These are phyloP conservation scores for Trichomycterus rosablanca DNA, from an alignment of 2,113 vertebrate species.

Conservation along the genomic window DNA sequence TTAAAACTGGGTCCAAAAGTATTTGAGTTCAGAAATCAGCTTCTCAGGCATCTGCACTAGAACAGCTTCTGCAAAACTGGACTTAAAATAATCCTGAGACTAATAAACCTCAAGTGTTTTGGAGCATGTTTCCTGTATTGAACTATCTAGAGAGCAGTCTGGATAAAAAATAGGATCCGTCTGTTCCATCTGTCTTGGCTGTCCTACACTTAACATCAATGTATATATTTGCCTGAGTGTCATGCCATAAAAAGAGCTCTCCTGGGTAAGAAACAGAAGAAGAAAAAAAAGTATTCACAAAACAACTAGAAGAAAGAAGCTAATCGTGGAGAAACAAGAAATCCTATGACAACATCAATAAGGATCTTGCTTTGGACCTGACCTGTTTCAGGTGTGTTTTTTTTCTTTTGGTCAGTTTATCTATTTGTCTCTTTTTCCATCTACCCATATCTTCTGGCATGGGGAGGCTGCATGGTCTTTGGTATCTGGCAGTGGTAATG, in stretches of 20 bases:
- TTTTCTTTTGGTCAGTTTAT: too few species aligned
- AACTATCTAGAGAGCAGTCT: conserved; percentile 49
- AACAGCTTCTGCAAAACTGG: conserved; percentile 36
- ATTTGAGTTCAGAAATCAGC: conserved; percentile 48
- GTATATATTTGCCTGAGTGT: conserved; percentile 22
- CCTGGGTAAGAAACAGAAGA: conserved; percentile 39
- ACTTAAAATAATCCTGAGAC: conserved; percentile 46
- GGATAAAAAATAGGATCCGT: conserved; percentile 51
- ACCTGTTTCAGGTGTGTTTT: background rate
- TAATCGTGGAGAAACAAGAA: conserved; percentile 23
- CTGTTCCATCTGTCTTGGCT: conserved; percentile 42
- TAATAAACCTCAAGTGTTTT: conserved; percentile 51
- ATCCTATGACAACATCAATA: background rate
- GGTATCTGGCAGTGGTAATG: conserved; percentile 59
- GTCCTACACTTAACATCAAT: conserved; percentile 30
- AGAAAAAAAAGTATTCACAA: conserved; percentile 28
- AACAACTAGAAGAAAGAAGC: conserved; percentile 33
- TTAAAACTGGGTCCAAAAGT: conserved; percentile 55
- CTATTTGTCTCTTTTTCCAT: conserved; percentile 3
- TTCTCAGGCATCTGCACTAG: conserved; percentile 33
- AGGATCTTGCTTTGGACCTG: conserved; percentile 10
- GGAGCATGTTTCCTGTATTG: conserved; percentile 54
- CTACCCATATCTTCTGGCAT: conserved; percentile 47
- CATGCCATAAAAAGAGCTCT: conserved; percentile 24
- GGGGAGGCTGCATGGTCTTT: conserved; percentile 53